Evolutionary conservation across 1,140 invertebrate genomes (phyloP), one percentile per base, ranked within the genome.

Genomic region (Odontomachus brunneus): DNA sequence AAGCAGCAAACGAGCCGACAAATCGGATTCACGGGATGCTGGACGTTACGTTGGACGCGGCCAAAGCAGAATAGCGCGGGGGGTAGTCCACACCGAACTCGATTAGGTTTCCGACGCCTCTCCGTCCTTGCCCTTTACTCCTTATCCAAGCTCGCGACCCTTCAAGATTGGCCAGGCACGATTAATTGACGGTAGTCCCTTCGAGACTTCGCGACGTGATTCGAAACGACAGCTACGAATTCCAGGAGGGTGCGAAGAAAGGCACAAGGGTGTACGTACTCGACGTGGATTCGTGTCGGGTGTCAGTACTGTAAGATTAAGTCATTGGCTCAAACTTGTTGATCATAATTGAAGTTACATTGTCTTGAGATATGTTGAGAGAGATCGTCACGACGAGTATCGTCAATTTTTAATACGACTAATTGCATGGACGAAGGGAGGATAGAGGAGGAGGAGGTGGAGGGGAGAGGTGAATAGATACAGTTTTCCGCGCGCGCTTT

Each of bases 11-110:
- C 90, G 91, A 91, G 90, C 86, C 90, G 88, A 90, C 89, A 92
- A 93, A 92, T 92, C 90, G 89, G 89, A 93, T 93, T 91, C 90
- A 91, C 90, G 86, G 84, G 83, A 91, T 82, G 83, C 88, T 84
- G 89, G 89, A 91, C 89, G 73, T 90, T 88, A 72, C 89, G 63
- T 69, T 67, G 84, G 66, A 67, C 49, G 17, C 73, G 5, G 29
- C 29, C 29, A 33, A 33, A 33, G 59, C 65, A 51, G 11, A 60
- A 59, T 59, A 15, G 22, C 57, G 59, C 22, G 63, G 51, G 57
- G 59, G 76, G 51, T 71, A 82, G 85, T 62, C 75, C 82, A 71
- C 44, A 82, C 67, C 33, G 87, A 90, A 88, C 86, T 80, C 89
- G 90, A 92, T 92, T 92, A 93, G 89, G 72, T 90, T 78, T 90